Evolutionary conservation across 2,797 vertebrate species (phyloP).

Genomic region (Morus bassanus): DNA sequence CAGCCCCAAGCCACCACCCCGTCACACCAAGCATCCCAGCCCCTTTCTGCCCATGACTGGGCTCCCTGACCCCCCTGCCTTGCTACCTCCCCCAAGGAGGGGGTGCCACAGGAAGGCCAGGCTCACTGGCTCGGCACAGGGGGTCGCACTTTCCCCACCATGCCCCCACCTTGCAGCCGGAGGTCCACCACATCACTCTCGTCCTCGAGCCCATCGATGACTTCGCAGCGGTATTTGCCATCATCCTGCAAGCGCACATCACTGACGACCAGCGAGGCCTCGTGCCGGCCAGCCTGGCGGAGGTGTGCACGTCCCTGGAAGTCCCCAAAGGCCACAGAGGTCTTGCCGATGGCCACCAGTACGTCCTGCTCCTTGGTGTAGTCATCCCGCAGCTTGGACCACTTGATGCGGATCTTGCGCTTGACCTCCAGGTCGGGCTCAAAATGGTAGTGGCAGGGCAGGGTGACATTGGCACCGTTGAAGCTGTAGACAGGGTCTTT

Average conservation of each 20-base stretch:
- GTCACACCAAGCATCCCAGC: background rate
- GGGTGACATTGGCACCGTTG: constrained; percentile 82
- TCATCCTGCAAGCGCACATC: constrained; percentile 83
- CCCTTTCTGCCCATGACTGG: fast-evolving
- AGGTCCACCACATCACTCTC: constrained; percentile 87
- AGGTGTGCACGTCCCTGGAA: constrained; percentile 86
- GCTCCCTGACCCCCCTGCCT: fast-evolving
- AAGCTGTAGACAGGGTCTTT: constrained; percentile 78
- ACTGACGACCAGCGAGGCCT: constrained; percentile 83
- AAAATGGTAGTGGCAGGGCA: constrained; percentile 86
- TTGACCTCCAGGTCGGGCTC: constrained; percentile 74
- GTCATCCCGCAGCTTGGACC: constrained; percentile 83
- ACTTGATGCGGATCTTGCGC: constrained; percentile 85
- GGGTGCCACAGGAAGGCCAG: background rate
- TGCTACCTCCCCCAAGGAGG: background rate
- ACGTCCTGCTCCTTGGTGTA: constrained; percentile 83
- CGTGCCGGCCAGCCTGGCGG: constrained; percentile 37
- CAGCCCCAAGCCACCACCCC: background rate
- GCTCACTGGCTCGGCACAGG: background rate
- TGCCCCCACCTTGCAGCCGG: constrained; percentile 80
- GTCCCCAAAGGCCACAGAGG: constrained; percentile 81
- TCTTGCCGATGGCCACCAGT: constrained; percentile 86
- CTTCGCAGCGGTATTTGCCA: constrained; percentile 90
- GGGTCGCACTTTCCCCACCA: fast-evolving
- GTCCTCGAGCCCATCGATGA: constrained; percentile 92